These are phyloP conservation scores for Amphibalanus amphitrite DNA, from an alignment of 1,140 invertebrate genomes.

Conservation along the genomic window DNA sequence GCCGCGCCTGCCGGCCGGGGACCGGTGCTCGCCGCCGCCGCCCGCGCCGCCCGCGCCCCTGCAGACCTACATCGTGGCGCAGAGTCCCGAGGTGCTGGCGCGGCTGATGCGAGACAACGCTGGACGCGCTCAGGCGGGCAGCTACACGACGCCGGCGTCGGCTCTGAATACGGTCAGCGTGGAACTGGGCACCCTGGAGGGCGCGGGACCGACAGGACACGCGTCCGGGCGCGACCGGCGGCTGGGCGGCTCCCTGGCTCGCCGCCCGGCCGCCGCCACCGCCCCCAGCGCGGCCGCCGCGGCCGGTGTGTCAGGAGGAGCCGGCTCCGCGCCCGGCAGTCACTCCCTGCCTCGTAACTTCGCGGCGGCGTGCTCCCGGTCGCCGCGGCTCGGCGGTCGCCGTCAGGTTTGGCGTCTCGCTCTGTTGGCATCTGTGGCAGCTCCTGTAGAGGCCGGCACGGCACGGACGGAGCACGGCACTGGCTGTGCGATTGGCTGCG, in stretches of 20 bases:
- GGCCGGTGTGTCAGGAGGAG: no score
- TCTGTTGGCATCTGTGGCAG: no score
- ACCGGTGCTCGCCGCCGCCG: not conserved
- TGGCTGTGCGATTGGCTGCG: no score
- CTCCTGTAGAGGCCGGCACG: no score
- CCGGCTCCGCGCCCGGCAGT: not conserved
- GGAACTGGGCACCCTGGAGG: no score
- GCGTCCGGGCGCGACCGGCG: constrained; percentile 9
- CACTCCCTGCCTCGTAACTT: constrained; percentile 1
- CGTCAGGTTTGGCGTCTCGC: no score
- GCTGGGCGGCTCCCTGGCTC: not conserved
- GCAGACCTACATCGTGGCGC: constrained; percentile 67
- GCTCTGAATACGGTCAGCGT: constrained; percentile 84
- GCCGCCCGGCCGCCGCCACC: constrained; percentile 21
- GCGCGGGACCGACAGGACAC: no score
- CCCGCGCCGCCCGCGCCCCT: constrained; percentile 3
- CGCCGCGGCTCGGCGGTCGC: constrained; percentile 8
- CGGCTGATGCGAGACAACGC: constrained; percentile 74
- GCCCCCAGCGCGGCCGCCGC: constrained; percentile 7
- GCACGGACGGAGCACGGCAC: no score
- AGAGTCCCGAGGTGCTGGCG: constrained; percentile 71
- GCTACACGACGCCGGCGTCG: constrained; percentile 73
- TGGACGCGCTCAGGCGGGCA: constrained; percentile 54
- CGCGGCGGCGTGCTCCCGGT: not conserved
- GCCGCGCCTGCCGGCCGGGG: constrained; percentile 12